phyloP scores from a whole-genome alignment of 2,888 invertebrate genomes.

The Eulithis prunata region DNA sequence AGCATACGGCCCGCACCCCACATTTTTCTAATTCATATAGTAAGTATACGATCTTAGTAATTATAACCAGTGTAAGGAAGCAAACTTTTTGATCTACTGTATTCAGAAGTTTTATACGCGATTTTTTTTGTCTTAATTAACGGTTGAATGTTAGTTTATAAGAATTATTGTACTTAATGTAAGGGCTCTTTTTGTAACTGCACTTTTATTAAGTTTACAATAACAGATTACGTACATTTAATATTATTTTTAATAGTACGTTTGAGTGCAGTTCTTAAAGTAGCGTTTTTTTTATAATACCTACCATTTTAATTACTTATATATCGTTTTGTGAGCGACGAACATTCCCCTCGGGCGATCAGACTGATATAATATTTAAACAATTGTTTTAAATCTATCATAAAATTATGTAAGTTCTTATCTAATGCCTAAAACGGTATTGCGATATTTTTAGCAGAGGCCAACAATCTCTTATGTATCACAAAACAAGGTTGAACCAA shows the following conservation, averaged over 20 bases:
- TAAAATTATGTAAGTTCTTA: background rate
- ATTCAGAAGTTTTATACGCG: constrained; percentile 5
- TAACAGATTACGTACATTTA: no score
- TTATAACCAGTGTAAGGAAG: background rate
- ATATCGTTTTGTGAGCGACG: constrained; percentile 1
- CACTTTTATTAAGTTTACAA: background rate
- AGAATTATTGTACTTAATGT: constrained; percentile 15
- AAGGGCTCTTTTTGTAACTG: constrained; percentile 8
- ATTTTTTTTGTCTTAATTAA: constrained; percentile 9
- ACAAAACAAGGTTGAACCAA: background rate
- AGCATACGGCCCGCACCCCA: background rate
- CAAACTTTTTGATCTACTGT: constrained; percentile 9
- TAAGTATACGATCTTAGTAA: constrained; percentile 17
- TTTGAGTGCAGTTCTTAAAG: constrained; percentile 6
- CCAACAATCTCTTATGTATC: constrained; percentile 1
- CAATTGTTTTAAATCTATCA: background rate
- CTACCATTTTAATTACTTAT: background rate
- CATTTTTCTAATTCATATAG: constrained; percentile 13
- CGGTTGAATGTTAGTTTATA: constrained; percentile 18
- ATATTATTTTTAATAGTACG: background rate
- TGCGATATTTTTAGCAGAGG: background rate
- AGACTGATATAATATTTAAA: constrained; percentile 17
- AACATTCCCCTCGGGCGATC: constrained; percentile 16
- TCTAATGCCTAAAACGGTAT: background rate
- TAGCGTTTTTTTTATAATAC: constrained; percentile 9